Percentiles rank a stretch among this genome's conserved stretches.
These are phyloP conservation scores for Taeniopygia guttata DNA, from an alignment of 2,797 vertebrate genomes.

Conservation along the genomic window DNA sequence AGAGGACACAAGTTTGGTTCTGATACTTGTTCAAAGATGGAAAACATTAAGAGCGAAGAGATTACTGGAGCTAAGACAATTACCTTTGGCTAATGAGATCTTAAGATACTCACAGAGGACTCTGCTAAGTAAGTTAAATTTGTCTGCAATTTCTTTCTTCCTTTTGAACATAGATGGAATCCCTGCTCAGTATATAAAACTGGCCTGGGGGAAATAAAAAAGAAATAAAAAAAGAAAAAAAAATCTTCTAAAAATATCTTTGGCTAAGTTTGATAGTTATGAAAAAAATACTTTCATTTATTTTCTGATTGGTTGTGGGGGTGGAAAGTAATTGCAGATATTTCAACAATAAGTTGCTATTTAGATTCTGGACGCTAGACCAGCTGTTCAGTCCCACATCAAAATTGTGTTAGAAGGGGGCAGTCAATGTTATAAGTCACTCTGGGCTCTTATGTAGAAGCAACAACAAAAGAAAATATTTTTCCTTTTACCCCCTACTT, in stretches of 20 bases:
- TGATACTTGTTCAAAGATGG: not conserved
- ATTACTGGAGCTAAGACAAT: not conserved
- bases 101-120: not conserved
- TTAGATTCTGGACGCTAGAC: not conserved
- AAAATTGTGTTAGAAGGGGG: constrained; percentile 13
- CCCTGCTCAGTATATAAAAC: not conserved
- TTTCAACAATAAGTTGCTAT: not conserved
- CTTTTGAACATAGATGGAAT: not conserved
- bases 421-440: constrained; percentile 17
- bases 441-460: not conserved
- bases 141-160: not conserved
- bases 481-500: constrained; percentile 25
- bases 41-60: not conserved
- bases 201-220: not conserved
- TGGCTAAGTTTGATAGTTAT: not conserved
- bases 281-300: not conserved
- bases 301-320: not conserved
- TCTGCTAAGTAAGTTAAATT: not conserved
- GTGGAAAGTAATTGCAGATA: not conserved
- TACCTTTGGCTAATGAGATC: not conserved
- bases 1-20: not conserved
- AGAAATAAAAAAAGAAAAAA: not conserved
- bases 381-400: not conserved
- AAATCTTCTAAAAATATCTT: not conserved
- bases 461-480: constrained; percentile 27